Percentiles rank a stretch among this genome's conserved stretches.
These are phyloP conservation scores for Apodemus agrarius DNA, from an alignment of 2,797 vertebrate species.

Conservation along the genomic window DNA sequence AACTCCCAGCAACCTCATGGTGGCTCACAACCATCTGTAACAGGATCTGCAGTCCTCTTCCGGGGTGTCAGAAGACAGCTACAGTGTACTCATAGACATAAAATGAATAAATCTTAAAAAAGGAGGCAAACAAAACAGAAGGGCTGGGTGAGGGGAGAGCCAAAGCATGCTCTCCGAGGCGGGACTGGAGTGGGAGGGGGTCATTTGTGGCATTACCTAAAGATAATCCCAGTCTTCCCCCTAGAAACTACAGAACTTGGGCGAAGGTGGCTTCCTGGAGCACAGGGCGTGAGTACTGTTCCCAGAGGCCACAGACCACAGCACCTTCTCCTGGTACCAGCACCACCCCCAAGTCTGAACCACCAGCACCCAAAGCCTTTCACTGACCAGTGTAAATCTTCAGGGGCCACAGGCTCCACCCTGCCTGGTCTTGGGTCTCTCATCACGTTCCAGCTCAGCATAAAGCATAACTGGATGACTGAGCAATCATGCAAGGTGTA, in stretches of 20 bases:
- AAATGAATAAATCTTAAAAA: too few relatives aligned
- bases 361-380: too few relatives aligned
- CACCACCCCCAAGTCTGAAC: not conserved
- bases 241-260: not conserved
- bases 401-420: not conserved
- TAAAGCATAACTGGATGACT: not conserved
- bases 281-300: not conserved
- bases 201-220: not conserved
- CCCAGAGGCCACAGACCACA: not conserved
- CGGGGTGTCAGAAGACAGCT: too few relatives aligned
- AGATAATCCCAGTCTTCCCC: not conserved
- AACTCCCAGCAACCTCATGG: too few relatives aligned
- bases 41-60: too few relatives aligned
- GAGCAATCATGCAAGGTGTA: not conserved
- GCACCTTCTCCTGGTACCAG: not conserved
- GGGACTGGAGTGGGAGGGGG: not conserved
- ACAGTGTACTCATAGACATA: too few relatives aligned
- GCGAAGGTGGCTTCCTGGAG: not conserved
- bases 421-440: not conserved
- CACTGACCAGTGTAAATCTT: not conserved
- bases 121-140: not conserved
- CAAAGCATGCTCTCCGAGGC: too few relatives aligned
- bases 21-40: too few relatives aligned
- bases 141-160: not conserved
- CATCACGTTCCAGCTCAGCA: not conserved